Conservation (phyloP, 2,113 vertebrate species). For the Pogona vitticeps region DNA sequence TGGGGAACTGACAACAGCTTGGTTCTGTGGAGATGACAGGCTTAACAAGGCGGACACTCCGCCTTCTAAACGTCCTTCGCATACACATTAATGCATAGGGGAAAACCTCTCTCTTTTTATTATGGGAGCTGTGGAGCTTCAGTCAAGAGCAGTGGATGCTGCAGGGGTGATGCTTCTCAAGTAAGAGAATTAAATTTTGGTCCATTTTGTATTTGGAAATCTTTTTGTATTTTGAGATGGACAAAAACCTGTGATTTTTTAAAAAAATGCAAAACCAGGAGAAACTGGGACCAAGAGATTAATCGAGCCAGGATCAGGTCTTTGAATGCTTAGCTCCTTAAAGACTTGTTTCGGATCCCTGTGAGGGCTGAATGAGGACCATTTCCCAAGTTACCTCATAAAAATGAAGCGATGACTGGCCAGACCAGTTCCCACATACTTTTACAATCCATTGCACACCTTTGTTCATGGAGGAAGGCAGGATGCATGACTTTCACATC, state of each 20-base stretch:
- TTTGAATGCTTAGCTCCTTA: too few relatives aligned
- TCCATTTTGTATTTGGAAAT: too few relatives aligned
- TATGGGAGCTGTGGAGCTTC: too few relatives aligned
- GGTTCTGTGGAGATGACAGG: neutral
- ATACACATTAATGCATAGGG: neutral
- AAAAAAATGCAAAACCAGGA: too few relatives aligned
- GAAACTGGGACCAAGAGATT: too few relatives aligned
- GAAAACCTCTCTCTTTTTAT: neutral
- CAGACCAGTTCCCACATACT: conserved; percentile 4
- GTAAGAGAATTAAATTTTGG: neutral
- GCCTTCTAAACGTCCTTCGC: conserved; percentile 1
- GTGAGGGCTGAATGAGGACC: neutral
- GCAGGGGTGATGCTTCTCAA: neutral
- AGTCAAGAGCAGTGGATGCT: neutral
- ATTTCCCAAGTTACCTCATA: conserved; percentile 8
- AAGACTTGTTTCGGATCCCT: too few relatives aligned
- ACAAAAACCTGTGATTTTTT: too few relatives aligned
- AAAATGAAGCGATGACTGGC: conserved; percentile 2
- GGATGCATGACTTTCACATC: neutral
- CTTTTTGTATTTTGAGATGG: too few relatives aligned
- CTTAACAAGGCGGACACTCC: neutral
- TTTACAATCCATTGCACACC: conserved; percentile 23
- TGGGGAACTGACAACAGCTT: conserved; percentile 2
- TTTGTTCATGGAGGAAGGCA: conserved; percentile 9
- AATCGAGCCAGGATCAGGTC: too few relatives aligned